Conservation (phyloP, 2,797 vertebrate species). For the Myotis vivesi region DNA sequence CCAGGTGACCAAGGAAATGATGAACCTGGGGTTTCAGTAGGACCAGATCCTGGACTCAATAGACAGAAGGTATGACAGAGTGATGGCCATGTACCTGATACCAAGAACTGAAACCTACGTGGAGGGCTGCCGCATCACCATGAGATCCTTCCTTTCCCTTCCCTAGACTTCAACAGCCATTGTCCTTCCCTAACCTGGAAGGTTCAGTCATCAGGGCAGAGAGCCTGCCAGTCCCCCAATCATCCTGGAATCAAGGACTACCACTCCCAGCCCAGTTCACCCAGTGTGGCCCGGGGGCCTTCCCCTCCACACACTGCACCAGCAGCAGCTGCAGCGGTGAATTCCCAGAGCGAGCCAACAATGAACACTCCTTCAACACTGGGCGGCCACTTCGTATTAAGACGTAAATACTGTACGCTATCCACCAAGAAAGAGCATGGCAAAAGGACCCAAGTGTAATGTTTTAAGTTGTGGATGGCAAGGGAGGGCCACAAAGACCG, state of each 20-base stretch:
- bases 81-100: background rate
- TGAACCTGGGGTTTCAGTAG: background rate
- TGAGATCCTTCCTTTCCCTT: background rate
- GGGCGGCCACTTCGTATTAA: background rate
- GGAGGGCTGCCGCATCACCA: background rate
- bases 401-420: background rate
- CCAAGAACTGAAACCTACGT: background rate
- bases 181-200: background rate
- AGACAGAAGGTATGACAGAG: background rate
- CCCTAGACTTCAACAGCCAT: background rate
- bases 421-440: background rate
- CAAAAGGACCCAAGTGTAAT: background rate
- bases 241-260: background rate
- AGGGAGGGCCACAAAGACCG: background rate
- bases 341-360: background rate
- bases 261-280: background rate
- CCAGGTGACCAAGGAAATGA: background rate
- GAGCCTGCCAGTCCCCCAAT: background rate
- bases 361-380: background rate
- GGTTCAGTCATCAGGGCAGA: background rate
- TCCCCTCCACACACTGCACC: background rate
- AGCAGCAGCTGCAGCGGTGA: background rate
- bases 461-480: background rate
- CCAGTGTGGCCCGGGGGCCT: no score
- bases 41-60: background rate